phyloP scores from a whole-genome alignment of 2,797 vertebrate genomes.

The Periophthalmus magnuspinnatus region DNA sequence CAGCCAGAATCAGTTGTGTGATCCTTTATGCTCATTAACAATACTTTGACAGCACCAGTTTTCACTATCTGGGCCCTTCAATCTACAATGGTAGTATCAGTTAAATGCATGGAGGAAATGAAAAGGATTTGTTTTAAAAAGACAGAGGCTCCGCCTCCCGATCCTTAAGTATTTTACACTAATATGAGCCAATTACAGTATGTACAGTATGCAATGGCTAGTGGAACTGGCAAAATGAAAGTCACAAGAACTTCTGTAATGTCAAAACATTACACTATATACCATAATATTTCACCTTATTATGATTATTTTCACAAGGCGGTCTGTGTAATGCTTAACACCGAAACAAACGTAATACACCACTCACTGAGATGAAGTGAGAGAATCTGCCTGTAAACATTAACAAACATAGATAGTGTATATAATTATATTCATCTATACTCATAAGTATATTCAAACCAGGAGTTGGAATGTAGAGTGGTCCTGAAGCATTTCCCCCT shows the following conservation, averaged over 20 bases:
- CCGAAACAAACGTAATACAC: slow-evolving; percentile 75
- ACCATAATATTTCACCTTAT: slow-evolving; percentile 78
- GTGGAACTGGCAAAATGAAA: slow-evolving; percentile 72
- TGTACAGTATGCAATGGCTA: slow-evolving; percentile 71
- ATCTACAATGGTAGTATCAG: slow-evolving; percentile 50
- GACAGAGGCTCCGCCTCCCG: slow-evolving; percentile 41
- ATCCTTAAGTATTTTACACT: slow-evolving; percentile 73
- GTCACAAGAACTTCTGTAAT: slow-evolving; percentile 76
- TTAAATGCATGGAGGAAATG: slow-evolving; percentile 47
- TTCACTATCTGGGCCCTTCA: slow-evolving; percentile 61
- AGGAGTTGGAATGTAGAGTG: slow-evolving; percentile 78
- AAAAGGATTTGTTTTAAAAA: slow-evolving; percentile 53
- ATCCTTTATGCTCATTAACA: slow-evolving; percentile 61
- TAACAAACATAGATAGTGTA: slow-evolving; percentile 82
- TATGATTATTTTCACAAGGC: slow-evolving; percentile 77
- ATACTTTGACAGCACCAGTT: slow-evolving; percentile 71
- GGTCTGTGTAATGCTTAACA: slow-evolving; percentile 74
- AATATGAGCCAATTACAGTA: slow-evolving; percentile 66
- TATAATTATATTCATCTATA: slow-evolving; percentile 80
- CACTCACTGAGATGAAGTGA: slow-evolving; percentile 74
- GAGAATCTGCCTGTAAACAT: slow-evolving; percentile 81
- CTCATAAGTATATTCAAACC: slow-evolving; percentile 78
- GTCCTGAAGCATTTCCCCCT: slow-evolving; percentile 68
- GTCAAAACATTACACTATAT: slow-evolving; percentile 77
- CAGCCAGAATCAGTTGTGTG: slow-evolving; percentile 44